phyloP scores from a whole-genome alignment of 2,113 vertebrate genomes.

The Mormyrus lacerda region DNA sequence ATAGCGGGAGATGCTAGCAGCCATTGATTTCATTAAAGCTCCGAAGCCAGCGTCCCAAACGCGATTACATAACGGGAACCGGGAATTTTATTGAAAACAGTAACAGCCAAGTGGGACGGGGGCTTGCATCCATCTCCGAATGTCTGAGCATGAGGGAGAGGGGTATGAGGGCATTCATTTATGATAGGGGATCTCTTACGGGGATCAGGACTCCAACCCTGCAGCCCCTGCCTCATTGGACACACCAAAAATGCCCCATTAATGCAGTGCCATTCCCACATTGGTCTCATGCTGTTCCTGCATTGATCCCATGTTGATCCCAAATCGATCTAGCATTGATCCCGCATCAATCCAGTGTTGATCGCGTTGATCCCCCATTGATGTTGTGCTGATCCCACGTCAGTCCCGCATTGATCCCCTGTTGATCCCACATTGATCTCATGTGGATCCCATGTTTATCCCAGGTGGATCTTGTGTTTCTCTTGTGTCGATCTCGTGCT shows the following conservation, averaged over 20 bases:
- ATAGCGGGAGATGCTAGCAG: constrained; percentile 66
- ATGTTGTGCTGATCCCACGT: background rate
- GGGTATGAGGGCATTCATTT: constrained; percentile 5
- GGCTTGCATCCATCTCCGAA: constrained; percentile 38
- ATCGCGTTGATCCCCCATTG: background rate
- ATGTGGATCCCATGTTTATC: background rate
- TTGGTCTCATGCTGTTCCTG: background rate
- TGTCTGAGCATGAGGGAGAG: constrained; percentile 30
- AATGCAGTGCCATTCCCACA: background rate
- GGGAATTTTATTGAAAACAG: constrained; percentile 75
- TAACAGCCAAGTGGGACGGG: constrained; percentile 49
- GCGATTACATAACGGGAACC: constrained; percentile 63
- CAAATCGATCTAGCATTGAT: background rate
- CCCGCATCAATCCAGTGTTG: background rate
- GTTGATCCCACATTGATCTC: background rate
- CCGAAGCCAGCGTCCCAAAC: constrained; percentile 63
- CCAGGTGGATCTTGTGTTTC: background rate
- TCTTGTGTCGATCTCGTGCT: background rate
- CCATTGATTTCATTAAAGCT: constrained; percentile 70
- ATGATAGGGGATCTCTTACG: background rate
- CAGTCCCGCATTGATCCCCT: background rate
- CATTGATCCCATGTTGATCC: background rate
- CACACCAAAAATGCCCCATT: background rate
- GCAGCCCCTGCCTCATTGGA: background rate
- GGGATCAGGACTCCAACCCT: background rate